A percentile compares a stretch with the other conserved stretches of the same genome.
These are phyloP conservation scores for Emys orbicularis DNA, from an alignment of 2,797 vertebrate species.

Conservation along the genomic window DNA sequence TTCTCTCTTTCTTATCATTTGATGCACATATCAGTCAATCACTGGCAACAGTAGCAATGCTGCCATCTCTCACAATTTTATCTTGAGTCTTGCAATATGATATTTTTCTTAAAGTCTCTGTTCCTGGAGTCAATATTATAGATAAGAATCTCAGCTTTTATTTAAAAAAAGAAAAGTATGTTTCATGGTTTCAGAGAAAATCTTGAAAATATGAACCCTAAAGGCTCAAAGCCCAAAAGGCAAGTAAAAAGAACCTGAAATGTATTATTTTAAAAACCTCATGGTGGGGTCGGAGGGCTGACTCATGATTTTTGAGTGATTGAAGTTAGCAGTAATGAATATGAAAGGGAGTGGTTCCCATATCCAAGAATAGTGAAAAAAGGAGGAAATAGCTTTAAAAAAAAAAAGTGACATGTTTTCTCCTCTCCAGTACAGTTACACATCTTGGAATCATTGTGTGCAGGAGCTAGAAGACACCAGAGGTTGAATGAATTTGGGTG, in stretches of 20 bases:
- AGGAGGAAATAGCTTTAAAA: background rate
- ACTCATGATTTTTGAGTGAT: background rate
- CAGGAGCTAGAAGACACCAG: background rate
- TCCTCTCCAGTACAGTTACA: background rate
- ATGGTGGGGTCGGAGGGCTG: background rate
- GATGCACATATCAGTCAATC: background rate
- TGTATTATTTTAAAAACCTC: constrained; percentile 1
- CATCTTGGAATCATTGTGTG: fast-evolving
- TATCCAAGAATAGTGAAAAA: background rate
- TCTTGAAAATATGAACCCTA: background rate
- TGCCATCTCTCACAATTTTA: background rate
- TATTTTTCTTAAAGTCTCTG: background rate
- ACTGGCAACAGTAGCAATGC: background rate
- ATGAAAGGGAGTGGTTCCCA: background rate
- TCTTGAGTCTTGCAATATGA: background rate
- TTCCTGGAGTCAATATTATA: background rate
- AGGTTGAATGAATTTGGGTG: background rate
- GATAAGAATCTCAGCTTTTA: background rate
- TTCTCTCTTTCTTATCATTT: background rate
- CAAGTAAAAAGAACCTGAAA: constrained; percentile 13
- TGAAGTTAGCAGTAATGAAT: background rate
- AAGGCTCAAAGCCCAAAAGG: background rate
- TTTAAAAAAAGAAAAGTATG: constrained; percentile 2
- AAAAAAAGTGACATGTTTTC: background rate
- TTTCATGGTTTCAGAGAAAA: background rate